These are phyloP conservation scores for Chrysolina oricalcia DNA, from an alignment of 2,888 invertebrate genomes.

Conservation along the genomic window DNA sequence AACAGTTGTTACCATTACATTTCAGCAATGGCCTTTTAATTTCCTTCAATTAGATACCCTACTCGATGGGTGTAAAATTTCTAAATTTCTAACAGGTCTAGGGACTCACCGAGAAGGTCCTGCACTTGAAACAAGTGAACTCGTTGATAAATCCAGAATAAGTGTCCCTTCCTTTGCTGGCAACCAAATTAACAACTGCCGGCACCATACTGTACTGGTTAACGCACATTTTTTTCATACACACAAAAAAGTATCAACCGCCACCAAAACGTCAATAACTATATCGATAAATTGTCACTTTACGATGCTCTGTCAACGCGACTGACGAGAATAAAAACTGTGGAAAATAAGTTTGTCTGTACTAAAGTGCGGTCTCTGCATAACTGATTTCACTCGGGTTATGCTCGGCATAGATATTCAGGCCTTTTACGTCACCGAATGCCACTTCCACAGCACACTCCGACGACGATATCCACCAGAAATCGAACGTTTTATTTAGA, in stretches of 20 bases:
- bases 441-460: constrained; percentile 54
- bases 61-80: not conserved
- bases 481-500: constrained; percentile 20
- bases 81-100: not conserved
- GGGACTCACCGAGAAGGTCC: constrained; percentile 67
- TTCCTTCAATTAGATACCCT: not conserved
- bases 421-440: constrained; percentile 57
- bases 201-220: constrained; percentile 70
- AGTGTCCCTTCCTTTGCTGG: constrained; percentile 69
- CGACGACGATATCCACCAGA: constrained; percentile 36
- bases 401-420: constrained; percentile 58
- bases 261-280: constrained; percentile 23
- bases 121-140: constrained; percentile 68
- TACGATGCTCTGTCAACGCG: not conserved
- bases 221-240: constrained; percentile 67
- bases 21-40: not conserved
- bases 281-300: not conserved
- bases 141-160: constrained; percentile 70
- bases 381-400: constrained; percentile 57
- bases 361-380: constrained; percentile 14
- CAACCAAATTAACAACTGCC: constrained; percentile 69
- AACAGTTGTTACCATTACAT: not conserved
- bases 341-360: constrained; percentile 13
- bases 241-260: constrained; percentile 32
- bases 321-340: constrained; percentile 11